A percentile compares a stretch with the other conserved stretches of the same genome.
Evolutionary conservation across 2,797 vertebrate species (phyloP).

Genomic region (Chelon labrosus): DNA sequence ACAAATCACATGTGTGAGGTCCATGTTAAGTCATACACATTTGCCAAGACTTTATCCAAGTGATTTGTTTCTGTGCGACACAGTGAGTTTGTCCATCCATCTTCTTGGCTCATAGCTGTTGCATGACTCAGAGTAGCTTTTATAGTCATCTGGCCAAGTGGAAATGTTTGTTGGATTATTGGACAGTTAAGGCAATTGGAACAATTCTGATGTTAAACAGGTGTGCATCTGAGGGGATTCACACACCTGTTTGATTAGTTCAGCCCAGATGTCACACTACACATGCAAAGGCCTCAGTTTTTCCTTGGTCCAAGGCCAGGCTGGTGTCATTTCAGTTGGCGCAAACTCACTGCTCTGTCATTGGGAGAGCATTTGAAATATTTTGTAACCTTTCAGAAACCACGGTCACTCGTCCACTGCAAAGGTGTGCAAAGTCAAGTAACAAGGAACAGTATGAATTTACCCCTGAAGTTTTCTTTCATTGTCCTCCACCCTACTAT

Average conservation of each 20-base stretch:
- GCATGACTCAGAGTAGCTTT: neutral
- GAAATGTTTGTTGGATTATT: neutral
- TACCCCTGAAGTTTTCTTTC: neutral
- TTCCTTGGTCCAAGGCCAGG: too few relatives aligned
- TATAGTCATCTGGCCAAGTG: neutral
- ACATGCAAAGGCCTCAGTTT: too few relatives aligned
- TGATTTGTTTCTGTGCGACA: neutral
- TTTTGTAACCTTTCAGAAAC: too few relatives aligned
- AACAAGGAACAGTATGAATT: neutral
- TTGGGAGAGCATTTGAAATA: too few relatives aligned
- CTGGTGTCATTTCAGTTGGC: neutral
- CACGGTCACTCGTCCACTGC: too few relatives aligned
- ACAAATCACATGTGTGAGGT: neutral
- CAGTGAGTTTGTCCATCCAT: neutral
- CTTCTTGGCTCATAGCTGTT: neutral
- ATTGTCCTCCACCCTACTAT: neutral
- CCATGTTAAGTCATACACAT: neutral
- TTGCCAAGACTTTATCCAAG: neutral
- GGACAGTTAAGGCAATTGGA: neutral
- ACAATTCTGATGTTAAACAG: neutral
- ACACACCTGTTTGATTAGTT: neutral
- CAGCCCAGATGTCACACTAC: too few relatives aligned
- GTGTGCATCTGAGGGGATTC: neutral
- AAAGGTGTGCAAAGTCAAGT: neutral
- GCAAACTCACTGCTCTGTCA: neutral